Percentiles rank a stretch among this genome's conserved stretches.
Evolutionary conservation across 2,797 vertebrate species (phyloP).

Genomic region (Schizopygopsis pylzovi): DNA sequence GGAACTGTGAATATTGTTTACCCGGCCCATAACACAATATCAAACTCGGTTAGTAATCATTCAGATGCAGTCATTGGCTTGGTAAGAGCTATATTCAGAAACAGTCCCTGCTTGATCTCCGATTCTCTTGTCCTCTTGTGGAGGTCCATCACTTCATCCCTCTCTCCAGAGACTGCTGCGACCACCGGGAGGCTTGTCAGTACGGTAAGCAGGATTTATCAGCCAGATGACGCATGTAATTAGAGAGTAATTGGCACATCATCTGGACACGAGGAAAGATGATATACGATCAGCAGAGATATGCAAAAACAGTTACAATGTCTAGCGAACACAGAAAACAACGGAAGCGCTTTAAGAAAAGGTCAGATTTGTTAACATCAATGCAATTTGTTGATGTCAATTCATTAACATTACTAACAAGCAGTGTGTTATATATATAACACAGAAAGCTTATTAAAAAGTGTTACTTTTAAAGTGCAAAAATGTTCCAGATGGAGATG

Average conservation of each 20-base stretch:
- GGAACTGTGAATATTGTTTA: constrained; percentile 20
- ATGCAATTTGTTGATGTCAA: neutral
- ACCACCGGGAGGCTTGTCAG: constrained; percentile 75
- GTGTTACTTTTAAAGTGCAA: neutral
- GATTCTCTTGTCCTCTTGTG: constrained; percentile 41
- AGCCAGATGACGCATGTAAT: constrained; percentile 86
- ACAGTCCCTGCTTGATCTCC: constrained; percentile 41
- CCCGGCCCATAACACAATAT: constrained; percentile 1
- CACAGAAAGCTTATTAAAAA: neutral
- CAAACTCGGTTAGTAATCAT: constrained; percentile 27
- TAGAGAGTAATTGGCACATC: constrained; percentile 85
- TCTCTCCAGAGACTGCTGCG: constrained; percentile 59
- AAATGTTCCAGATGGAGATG: neutral
- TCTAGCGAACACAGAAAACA: constrained; percentile 47
- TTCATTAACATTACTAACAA: neutral
- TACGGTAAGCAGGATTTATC: constrained; percentile 84
- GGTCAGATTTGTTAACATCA: neutral
- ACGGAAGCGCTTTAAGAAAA: neutral
- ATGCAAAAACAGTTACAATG: constrained; percentile 52
- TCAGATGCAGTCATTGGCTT: constrained; percentile 5
- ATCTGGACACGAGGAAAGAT: constrained; percentile 84
- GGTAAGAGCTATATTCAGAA: constrained; percentile 44
- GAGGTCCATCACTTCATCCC: constrained; percentile 53
- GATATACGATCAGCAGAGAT: constrained; percentile 74
- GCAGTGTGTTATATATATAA: neutral